Percentiles rank a stretch among this genome's conserved stretches.
These are phyloP conservation scores for Microcebus ravelobensis DNA, from an alignment of 2,113 vertebrate species.

Conservation along the genomic window DNA sequence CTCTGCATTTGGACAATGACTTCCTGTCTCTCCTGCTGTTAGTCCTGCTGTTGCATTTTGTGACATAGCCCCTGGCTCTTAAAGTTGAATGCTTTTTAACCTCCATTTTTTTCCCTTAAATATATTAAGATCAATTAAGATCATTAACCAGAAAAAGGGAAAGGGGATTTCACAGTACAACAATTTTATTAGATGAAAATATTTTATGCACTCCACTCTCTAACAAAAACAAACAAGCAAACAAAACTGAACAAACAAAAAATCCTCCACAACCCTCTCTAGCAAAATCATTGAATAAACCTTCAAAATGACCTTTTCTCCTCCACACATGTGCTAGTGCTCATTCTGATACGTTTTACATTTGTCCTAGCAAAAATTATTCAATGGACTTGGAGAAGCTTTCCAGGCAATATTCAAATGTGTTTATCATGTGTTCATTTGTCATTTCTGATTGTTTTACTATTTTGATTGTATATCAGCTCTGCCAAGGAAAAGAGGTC, in stretches of 20 bases:
- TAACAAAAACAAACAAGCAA: background rate
- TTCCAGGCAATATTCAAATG: background rate
- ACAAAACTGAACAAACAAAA: background rate
- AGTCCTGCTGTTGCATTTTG: background rate
- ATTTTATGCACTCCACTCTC: background rate
- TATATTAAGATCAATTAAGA: background rate
- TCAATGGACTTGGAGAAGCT: background rate
- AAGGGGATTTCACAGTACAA: background rate
- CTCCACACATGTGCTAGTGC: accelerated
- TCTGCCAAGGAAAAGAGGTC: background rate
- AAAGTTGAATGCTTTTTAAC: background rate
- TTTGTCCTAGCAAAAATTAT: conserved; percentile 17
- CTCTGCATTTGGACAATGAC: background rate
- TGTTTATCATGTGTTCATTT: background rate
- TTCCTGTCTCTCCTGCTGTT: background rate
- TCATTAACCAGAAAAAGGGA: background rate
- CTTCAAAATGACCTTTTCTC: background rate
- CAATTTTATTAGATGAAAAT: background rate
- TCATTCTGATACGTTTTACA: background rate
- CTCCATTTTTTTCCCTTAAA: background rate
- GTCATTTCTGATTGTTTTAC: background rate
- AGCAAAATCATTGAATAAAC: background rate
- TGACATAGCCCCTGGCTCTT: background rate
- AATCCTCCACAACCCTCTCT: background rate
- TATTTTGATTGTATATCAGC: background rate